Percentiles rank a stretch among this genome's conserved stretches.
phyloP scores from a whole-genome alignment of 2,888 invertebrate species.

The Pterostichus niger region DNA sequence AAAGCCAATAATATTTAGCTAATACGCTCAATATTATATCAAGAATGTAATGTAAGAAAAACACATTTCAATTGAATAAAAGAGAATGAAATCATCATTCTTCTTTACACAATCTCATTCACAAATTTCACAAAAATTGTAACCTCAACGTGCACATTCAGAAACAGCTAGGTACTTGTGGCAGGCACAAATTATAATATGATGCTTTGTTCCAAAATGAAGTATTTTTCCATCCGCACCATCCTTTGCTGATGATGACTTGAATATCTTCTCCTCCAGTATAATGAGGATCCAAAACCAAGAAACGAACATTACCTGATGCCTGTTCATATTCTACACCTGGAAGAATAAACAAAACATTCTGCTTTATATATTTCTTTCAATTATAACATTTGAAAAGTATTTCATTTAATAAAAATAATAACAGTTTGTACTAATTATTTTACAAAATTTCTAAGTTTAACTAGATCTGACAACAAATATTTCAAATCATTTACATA shows the following conservation, averaged over 20 bases:
- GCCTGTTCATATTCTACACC: slow-evolving; percentile 93
- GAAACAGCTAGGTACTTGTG: slow-evolving; percentile 82
- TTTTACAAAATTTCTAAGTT: too few relatives aligned
- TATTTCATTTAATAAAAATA: too few relatives aligned
- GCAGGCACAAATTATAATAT: slow-evolving; percentile 98
- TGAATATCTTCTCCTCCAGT: slow-evolving; percentile 92
- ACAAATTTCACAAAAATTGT: slow-evolving; percentile 5
- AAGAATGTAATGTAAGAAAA: slow-evolving; percentile 24
- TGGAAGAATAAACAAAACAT: too few relatives aligned
- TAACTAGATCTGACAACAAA: neutral
- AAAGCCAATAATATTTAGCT: slow-evolving; percentile 24
- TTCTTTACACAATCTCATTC: slow-evolving; percentile 30
- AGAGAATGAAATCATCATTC: slow-evolving; percentile 37
- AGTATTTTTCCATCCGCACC: slow-evolving; percentile 98
- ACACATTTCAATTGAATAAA: slow-evolving; percentile 19
- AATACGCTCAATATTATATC: slow-evolving; percentile 1
- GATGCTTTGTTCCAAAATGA: slow-evolving; percentile 97
- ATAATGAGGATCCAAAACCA: slow-evolving; percentile 99
- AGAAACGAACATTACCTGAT: slow-evolving; percentile 90
- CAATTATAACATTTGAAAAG: too few relatives aligned
- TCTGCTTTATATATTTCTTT: too few relatives aligned
- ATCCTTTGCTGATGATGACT: slow-evolving; percentile 89
- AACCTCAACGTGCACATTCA: slow-evolving; percentile 70
- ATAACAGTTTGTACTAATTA: too few relatives aligned
- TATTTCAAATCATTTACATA: neutral